These are phyloP conservation scores for Trachelus tabidus DNA, from an alignment of 2,888 invertebrate genomes.

Conservation along the genomic window DNA sequence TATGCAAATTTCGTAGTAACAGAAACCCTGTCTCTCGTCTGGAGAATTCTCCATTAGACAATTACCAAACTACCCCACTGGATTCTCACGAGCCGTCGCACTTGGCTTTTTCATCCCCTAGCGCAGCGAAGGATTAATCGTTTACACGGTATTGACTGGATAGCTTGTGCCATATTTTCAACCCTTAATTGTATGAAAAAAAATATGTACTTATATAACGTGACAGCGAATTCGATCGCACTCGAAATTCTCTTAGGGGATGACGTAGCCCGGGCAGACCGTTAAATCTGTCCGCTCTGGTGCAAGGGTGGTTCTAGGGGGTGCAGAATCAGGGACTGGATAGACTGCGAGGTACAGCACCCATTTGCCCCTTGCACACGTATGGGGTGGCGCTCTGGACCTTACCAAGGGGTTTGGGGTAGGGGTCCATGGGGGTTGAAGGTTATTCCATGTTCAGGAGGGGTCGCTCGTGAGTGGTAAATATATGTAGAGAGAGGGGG, in stretches of 20 bases:
- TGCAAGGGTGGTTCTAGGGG: not conserved
- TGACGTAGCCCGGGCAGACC: not conserved
- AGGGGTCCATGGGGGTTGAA: not conserved
- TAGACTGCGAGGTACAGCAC: not conserved
- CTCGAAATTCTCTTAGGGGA: not conserved
- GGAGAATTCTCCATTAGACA: not conserved
- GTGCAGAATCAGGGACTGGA: not conserved
- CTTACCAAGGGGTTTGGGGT: not conserved
- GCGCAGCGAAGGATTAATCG: not conserved
- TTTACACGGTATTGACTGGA: not conserved
- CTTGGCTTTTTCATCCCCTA: not conserved
- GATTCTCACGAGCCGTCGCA: not conserved
- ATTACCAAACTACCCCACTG: not conserved
- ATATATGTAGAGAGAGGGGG: not conserved
- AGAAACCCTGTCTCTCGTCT: not conserved
- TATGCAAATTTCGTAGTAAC: not conserved
- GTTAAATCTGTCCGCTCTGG: not conserved
- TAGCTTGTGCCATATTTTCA: not conserved
- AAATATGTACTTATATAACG: no score
- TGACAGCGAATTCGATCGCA: not conserved
- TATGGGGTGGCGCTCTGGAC: not conserved
- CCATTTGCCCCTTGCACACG: not conserved
- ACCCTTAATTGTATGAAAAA: not conserved
- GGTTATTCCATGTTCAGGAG: not conserved
- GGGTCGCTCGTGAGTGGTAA: not conserved